A percentile compares a stretch with the other conserved stretches of the same genome.
These are phyloP conservation scores for Dynastes tityus DNA, from an alignment of 2,888 invertebrate genomes.

Conservation along the genomic window DNA sequence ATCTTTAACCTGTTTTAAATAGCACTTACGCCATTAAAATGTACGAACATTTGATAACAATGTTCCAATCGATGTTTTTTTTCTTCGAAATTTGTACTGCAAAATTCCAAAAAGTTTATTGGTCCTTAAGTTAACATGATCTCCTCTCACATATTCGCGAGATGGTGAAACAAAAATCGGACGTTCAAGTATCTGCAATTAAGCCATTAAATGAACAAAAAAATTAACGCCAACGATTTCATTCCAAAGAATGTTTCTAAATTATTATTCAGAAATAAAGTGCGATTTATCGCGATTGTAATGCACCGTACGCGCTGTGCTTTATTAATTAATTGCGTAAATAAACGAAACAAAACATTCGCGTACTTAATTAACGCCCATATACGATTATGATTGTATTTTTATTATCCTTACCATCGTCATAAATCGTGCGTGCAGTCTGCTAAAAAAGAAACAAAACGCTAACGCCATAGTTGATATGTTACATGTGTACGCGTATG, in stretches of 20 bases:
- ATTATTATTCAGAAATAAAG: slow-evolving; percentile 1
- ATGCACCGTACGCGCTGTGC: not conserved
- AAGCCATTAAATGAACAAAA: not conserved
- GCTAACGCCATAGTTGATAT: not conserved
- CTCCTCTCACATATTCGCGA: not conserved
- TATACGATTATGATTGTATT: slow-evolving; percentile 25
- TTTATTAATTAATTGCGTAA: slow-evolving; percentile 27
- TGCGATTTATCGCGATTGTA: not conserved
- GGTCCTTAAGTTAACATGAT: no score
- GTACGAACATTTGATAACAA: no score
- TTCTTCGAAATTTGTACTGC: no score
- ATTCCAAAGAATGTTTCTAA: not conserved
- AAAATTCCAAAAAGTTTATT: no score
- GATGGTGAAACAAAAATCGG: not conserved
- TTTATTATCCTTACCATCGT: slow-evolving; percentile 12
- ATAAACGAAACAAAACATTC: slow-evolving; percentile 25
- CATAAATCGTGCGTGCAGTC: slow-evolving; percentile 16
- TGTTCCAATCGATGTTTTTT: no score
- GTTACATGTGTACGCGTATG: not conserved
- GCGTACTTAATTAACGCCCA: slow-evolving; percentile 29
- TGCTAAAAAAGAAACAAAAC: not conserved
- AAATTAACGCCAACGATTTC: not conserved
- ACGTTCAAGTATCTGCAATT: not conserved
- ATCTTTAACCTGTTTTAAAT: no score
- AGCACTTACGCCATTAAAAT: no score